These are phyloP conservation scores for Propithecus deckenii DNA, from an alignment of 2,797 vertebrate genomes.

Conservation along the genomic window DNA sequence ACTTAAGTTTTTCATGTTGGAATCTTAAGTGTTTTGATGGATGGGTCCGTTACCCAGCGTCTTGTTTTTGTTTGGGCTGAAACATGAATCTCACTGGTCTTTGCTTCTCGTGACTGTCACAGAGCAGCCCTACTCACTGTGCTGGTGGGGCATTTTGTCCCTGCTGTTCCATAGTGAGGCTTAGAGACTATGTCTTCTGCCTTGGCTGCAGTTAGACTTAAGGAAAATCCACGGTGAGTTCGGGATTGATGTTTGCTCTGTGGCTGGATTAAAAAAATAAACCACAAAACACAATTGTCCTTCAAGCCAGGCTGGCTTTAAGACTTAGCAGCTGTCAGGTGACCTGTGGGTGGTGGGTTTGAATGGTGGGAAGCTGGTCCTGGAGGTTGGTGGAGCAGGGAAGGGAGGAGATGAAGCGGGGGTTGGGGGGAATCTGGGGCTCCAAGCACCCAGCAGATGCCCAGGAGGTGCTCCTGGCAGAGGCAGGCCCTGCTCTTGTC, in stretches of 20 bases:
- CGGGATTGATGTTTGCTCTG: background rate
- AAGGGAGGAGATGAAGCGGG: background rate
- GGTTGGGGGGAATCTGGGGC: background rate
- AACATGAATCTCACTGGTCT: background rate
- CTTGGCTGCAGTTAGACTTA: background rate
- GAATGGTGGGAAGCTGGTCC: background rate
- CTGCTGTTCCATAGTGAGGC: fast-evolving
- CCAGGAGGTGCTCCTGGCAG: background rate
- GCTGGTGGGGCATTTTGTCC: background rate
- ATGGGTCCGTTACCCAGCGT: background rate
- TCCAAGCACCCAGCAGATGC: background rate
- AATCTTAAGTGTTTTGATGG: background rate
- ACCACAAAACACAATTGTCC: background rate
- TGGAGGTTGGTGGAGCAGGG: background rate
- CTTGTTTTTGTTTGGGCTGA: background rate
- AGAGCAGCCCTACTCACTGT: background rate
- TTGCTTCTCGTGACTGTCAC: background rate
- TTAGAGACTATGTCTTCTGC: background rate
- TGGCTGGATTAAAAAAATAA: background rate
- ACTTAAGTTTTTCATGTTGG: constrained; percentile 40
- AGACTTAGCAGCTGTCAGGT: fast-evolving
- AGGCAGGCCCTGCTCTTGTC: fast-evolving
- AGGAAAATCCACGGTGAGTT: background rate
- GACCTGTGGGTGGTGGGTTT: background rate
- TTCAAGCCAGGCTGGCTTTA: background rate